Conservation (phyloP, 2,113 vertebrate species). For the Sigmodon hispidus region DNA sequence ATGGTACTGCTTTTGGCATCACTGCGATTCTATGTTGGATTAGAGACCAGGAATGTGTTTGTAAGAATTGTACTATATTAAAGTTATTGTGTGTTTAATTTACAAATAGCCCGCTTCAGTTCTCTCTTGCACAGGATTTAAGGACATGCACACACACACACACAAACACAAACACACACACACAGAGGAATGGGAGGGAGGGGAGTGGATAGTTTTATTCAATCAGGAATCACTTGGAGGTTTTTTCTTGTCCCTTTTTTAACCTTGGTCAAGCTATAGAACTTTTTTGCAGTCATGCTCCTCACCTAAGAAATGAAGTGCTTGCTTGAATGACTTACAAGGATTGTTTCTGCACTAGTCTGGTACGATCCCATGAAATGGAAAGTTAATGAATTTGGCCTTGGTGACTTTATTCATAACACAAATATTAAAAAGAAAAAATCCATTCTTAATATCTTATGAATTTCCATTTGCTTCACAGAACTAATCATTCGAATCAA, state of each 20-base stretch:
- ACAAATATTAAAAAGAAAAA: constrained; percentile 68
- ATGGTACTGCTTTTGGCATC: background rate
- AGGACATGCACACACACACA: background rate
- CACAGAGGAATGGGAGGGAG: background rate
- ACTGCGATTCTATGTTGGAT: background rate
- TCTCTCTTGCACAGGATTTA: background rate
- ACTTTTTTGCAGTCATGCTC: background rate
- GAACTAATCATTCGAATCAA: constrained; percentile 66
- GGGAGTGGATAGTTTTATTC: background rate
- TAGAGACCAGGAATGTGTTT: background rate
- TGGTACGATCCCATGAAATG: constrained; percentile 44
- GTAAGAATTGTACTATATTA: background rate
- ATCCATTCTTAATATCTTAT: constrained; percentile 59
- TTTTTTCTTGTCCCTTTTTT: background rate
- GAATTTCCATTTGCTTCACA: constrained; percentile 51
- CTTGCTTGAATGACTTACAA: background rate
- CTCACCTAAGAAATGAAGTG: background rate
- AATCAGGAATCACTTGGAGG: background rate
- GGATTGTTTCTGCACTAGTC: constrained; percentile 55
- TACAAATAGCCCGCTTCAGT: background rate
- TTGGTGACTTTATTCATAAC: constrained; percentile 56
- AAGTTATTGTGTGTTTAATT: constrained; percentile 3
- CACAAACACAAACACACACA: background rate
- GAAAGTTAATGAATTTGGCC: constrained; percentile 57
- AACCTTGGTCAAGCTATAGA: background rate